A percentile compares a stretch with the other conserved stretches of the same genome.
phyloP scores from a whole-genome alignment of 2,113 vertebrate genomes.

The Dipodomys spectabilis region DNA sequence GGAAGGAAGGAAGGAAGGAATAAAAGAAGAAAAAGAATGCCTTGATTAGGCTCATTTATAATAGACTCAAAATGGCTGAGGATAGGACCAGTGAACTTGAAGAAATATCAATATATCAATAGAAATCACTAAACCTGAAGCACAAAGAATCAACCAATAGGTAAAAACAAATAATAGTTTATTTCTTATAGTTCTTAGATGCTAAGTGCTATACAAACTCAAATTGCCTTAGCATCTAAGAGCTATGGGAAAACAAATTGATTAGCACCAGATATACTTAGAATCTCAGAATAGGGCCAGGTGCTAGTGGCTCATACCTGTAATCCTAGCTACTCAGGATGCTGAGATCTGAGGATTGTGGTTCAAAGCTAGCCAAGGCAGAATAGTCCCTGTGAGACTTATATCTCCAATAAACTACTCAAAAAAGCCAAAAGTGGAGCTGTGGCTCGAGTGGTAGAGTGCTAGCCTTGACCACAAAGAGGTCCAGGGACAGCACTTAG shows the following conservation, averaged over 20 bases:
- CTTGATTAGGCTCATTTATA: not conserved
- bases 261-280: not conserved
- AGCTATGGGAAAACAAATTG: not conserved
- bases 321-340: too few species aligned
- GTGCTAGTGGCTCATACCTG: too few species aligned
- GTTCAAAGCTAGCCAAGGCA: too few species aligned
- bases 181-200: too few species aligned
- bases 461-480: too few species aligned
- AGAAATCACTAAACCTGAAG: constrained; percentile 4
- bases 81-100: not conserved
- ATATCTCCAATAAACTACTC: too few species aligned
- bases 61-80: not conserved
- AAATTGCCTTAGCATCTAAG: not conserved
- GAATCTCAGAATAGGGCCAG: not conserved
- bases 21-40: not conserved
- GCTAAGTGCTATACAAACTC: too few species aligned
- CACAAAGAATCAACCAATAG: not conserved
- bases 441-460: too few species aligned
- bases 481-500: too few species aligned
- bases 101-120: not conserved
- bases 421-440: too few species aligned
- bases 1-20: not conserved
- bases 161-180: not conserved
- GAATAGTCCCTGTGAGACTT: too few species aligned
- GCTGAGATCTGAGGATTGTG: too few species aligned